Percentiles rank a stretch among this genome's conserved stretches.
phyloP scores from a whole-genome alignment of 2,113 vertebrate species.

The Peromyscus polionotus region DNA sequence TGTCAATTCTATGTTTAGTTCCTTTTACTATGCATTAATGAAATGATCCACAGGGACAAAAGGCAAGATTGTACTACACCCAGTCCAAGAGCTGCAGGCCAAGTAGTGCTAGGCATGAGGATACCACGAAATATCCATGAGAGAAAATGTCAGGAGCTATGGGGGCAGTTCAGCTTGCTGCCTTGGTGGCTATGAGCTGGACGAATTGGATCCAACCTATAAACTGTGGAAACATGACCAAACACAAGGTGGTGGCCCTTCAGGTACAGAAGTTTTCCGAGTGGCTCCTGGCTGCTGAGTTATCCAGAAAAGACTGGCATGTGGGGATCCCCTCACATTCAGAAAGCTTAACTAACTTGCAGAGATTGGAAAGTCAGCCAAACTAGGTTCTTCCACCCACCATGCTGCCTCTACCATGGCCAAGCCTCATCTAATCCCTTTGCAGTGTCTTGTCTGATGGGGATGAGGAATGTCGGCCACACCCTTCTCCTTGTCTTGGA shows the following conservation, averaged over 20 bases:
- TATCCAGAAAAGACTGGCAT: neutral
- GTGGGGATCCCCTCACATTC: neutral
- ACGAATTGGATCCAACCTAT: neutral
- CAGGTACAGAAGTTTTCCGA: neutral
- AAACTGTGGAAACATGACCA: neutral
- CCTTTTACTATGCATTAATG: neutral
- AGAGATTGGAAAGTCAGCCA: neutral
- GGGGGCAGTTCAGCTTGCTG: too few relatives aligned
- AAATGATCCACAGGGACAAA: neutral
- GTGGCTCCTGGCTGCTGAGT: neutral
- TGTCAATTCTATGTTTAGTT: too few relatives aligned
- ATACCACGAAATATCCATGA: neutral
- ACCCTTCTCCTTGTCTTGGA: neutral
- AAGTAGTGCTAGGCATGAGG: too few relatives aligned
- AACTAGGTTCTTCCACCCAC: too few relatives aligned
- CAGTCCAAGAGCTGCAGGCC: neutral
- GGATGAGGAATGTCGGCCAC: too few relatives aligned
- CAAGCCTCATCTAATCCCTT: rapidly evolving
- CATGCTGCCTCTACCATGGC: rapidly evolving
- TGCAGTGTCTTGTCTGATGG: neutral
- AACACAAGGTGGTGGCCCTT: too few relatives aligned
- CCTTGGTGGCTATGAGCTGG: neutral
- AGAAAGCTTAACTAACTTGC: neutral
- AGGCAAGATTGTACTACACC: neutral
- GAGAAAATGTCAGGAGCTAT: too few relatives aligned